A percentile compares a stretch with the other conserved stretches of the same genome.
phyloP scores from a whole-genome alignment of 2,113 vertebrate species.

The Sapayoa aenigma region DNA sequence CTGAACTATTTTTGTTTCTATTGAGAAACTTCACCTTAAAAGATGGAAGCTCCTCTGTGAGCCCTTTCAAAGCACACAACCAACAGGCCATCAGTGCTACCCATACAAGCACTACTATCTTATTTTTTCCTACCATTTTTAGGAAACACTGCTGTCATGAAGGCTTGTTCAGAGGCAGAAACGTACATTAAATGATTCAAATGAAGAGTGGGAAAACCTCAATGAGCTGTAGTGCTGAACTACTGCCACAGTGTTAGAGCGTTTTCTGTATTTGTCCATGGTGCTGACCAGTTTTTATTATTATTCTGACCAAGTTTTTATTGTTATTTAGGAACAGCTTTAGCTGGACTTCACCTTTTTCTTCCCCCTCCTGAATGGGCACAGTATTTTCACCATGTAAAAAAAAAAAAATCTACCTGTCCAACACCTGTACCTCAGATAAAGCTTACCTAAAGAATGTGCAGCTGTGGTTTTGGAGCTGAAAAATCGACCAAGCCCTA shows the following conservation, averaged over 20 bases:
- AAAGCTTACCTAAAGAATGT: conserved; percentile 90
- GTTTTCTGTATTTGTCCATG: neutral
- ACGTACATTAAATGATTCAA: neutral
- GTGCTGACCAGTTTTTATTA: neutral
- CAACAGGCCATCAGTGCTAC: neutral
- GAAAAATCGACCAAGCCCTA: conserved; percentile 95
- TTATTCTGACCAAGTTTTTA: neutral
- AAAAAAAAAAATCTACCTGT: neutral
- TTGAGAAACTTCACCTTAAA: neutral
- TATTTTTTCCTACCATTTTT: neutral
- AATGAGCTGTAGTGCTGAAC: neutral
- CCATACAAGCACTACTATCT: neutral
- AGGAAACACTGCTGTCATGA: neutral
- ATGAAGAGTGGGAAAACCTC: neutral
- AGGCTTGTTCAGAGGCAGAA: neutral
- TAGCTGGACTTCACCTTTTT: neutral
- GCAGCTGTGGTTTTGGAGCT: conserved; percentile 96
- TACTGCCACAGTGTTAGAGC: neutral
- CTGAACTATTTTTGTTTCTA: neutral
- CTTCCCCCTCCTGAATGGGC: neutral
- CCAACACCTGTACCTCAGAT: neutral
- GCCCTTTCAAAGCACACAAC: neutral
- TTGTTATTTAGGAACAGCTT: neutral
- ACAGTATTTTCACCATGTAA: neutral
- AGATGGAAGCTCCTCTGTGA: neutral